Evolutionary conservation across 2,797 vertebrate genomes (phyloP).

Genomic region (Falco columbarius): DNA sequence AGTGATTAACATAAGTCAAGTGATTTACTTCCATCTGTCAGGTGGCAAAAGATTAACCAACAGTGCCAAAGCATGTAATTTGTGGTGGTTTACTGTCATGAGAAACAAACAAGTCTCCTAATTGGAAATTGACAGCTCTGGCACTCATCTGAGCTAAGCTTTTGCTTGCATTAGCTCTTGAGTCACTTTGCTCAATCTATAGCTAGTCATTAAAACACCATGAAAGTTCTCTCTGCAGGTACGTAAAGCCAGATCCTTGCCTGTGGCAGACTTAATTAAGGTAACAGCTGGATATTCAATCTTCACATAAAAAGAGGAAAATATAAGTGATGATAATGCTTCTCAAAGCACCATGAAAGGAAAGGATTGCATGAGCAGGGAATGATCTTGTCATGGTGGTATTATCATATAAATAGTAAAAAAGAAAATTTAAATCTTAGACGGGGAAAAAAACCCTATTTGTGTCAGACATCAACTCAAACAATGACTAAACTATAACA

Average conservation of each 20-base stretch:
- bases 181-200: slow-evolving; percentile 51
- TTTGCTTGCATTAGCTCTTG: slow-evolving; percentile 52
- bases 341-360: slow-evolving; percentile 20
- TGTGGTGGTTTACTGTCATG: slow-evolving; percentile 56
- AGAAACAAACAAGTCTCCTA: slow-evolving; percentile 70
- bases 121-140: slow-evolving; percentile 72
- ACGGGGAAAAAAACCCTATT: background rate
- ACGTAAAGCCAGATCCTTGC: slow-evolving; percentile 69
- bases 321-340: slow-evolving; percentile 40
- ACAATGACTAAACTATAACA: slow-evolving; percentile 17
- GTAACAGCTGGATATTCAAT: slow-evolving; percentile 73
- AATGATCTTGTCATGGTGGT: background rate
- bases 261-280: slow-evolving; percentile 76
- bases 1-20: slow-evolving; percentile 52
- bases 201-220: slow-evolving; percentile 72
- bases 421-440: background rate
- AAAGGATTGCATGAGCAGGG: background rate
- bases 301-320: slow-evolving; percentile 60
- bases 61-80: slow-evolving; percentile 63
- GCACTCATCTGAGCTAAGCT: slow-evolving; percentile 53
- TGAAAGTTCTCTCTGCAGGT: slow-evolving; percentile 74
- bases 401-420: slow-evolving; percentile 19
- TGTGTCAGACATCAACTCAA: slow-evolving; percentile 7
- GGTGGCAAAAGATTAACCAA: slow-evolving; percentile 71
- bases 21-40: slow-evolving; percentile 70